Evolutionary conservation across 1,140 invertebrate genomes (phyloP), one percentile per base, ranked within the genome.

Genomic region (Conopomorpha cramerella): DNA sequence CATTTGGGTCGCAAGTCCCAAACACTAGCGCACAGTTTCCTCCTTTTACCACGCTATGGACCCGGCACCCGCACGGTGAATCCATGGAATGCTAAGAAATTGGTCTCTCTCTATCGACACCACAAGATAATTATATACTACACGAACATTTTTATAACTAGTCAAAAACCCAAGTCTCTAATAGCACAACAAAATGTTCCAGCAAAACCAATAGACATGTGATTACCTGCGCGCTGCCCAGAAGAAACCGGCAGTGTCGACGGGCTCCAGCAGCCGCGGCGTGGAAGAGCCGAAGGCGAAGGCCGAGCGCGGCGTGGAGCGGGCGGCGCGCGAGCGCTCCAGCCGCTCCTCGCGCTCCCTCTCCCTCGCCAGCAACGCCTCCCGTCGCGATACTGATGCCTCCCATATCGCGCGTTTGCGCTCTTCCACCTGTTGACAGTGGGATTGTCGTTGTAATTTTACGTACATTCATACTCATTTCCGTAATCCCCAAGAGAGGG

Each of bases 201-300:
- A 37, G 35, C 28, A 30, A 18, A 17, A n/a, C 15, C 4, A 13
- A 8, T 6, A 15, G 7, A 8, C 12, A 15, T 27, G 12, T 6
- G 46, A 42, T 39, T 54, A 86, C 84, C 84, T 82, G 65, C 90
- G 82, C 51, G 88, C 85, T 34, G 87, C 88, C 90, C 89, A 92
- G 78, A 89, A 91, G 36, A 86, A 84, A 39, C 85, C 84, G 30
- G 85, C 84, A 38, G 87, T 86, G 65, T 92, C 89, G 25, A 86
- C 84, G 16, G 89, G 89, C 56, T 93, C 91, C 48, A 93, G 72
- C 79, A 93, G 88, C 38, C 92, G 80, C 34, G 92, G 91, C 30
- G 91, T 93, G 36, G 91, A 93, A 53, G 91, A 93, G 26, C 92
- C 92, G 77, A 94, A 94, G 19, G 91, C 92, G 78, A 93, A 94